A percentile compares a stretch with the other conserved stretches of the same genome.
Conservation (phyloP, 2,797 vertebrate species). For the Urocyon cinereoargenteus region DNA sequence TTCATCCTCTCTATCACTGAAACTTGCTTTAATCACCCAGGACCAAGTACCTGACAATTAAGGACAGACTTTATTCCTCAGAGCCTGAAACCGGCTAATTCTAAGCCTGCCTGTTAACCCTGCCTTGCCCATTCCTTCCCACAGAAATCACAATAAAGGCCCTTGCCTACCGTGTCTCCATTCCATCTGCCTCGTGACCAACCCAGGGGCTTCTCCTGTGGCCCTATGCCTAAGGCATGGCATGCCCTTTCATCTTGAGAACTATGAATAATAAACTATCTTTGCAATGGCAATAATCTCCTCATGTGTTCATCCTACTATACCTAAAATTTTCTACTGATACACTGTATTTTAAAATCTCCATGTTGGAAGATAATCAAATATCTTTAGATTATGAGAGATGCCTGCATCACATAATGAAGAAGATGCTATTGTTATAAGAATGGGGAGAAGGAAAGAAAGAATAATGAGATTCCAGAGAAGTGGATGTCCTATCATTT, state of each 20-base stretch:
- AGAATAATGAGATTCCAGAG: background rate
- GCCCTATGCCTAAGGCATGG: rapidly evolving
- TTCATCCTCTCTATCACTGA: background rate
- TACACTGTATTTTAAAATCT: background rate
- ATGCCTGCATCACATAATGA: background rate
- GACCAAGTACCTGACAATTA: background rate
- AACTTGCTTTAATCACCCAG: background rate
- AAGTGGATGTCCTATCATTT: background rate
- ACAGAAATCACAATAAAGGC: background rate
- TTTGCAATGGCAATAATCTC: background rate
- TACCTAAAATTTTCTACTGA: background rate
- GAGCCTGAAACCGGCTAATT: background rate
- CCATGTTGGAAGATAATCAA: background rate
- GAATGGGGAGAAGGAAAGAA: background rate
- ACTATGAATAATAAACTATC: background rate
- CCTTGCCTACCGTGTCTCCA: background rate
- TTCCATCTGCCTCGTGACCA: background rate
- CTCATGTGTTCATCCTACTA: background rate
- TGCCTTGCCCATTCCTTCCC: background rate
- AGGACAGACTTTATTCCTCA: background rate
- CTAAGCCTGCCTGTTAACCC: background rate
- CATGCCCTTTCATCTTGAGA: background rate
- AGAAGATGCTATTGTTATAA: background rate
- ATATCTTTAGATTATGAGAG: background rate
- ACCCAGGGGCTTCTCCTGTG: background rate